phyloP scores from a whole-genome alignment of 2,113 vertebrate species.

The Cyphotilapia sp. region DNA sequence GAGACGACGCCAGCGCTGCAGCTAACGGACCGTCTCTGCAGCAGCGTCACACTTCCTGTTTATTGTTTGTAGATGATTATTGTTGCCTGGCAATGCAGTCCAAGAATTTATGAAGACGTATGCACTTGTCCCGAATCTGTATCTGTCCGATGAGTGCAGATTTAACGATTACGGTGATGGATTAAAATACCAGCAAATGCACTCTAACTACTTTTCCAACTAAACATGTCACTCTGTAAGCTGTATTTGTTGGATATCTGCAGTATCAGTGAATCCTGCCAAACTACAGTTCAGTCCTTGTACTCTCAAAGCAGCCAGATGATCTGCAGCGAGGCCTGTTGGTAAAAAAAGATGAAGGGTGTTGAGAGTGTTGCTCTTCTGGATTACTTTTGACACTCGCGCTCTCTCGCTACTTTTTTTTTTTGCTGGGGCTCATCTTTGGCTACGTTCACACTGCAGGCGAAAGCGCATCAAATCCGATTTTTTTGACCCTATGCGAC shows the following conservation, averaged over 20 bases:
- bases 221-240: neutral
- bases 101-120: neutral
- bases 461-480: too few relatives aligned
- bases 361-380: neutral
- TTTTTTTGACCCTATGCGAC: too few relatives aligned
- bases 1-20: neutral
- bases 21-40: neutral
- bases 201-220: neutral
- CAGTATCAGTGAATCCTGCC: neutral
- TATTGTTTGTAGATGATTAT: neutral
- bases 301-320: neutral
- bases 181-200: neutral
- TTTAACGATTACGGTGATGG: neutral
- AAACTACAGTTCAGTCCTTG: neutral
- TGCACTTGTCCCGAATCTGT: neutral
- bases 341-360: neutral
- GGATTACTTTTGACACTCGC: neutral
- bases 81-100: neutral
- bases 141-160: neutral
- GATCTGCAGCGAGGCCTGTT: neutral
- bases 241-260: neutral
- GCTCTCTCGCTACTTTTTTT: neutral
- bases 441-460: neutral
- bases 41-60: neutral
- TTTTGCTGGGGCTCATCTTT: neutral